Evolutionary conservation across 1,140 invertebrate genomes (phyloP), one percentile per base, ranked within the genome.

Genomic region (Papilio polyxenes): DNA sequence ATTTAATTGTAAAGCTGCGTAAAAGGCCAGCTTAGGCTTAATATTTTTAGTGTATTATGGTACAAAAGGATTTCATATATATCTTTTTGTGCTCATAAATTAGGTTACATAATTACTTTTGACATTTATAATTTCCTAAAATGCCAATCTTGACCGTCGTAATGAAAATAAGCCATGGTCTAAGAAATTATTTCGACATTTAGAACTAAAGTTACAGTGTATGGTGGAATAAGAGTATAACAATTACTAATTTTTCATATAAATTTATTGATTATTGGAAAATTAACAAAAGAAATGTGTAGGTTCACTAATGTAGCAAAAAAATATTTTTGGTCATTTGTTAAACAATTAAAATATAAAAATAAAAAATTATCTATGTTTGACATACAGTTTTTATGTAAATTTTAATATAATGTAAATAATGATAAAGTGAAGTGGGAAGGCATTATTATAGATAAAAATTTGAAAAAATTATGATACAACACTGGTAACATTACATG

Each of bases 281-380:
- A 44, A 13, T 37, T 1, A 65, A 65, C 62, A 65, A 65, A 31
- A 59, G 15, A 59, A 76, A 75, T 76, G 48, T 31, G 17, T 75
- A 31, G 56, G 62, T 72, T 76, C 80, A 83, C 75, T 62, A 82
- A 49, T 65, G 31, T 81, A 80, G 82, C 23, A 13, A 62, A 82
- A 51, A 72, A 72, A 40, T 72, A 72, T 72, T 72, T 72, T 72
- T 72, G 65, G 65, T 31, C 65, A 72, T 72, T 72, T 72, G 65
- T 72, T 37, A 72, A 72, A 72, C 65, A 72, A 69, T 72, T 72
- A 72, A 11, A 40, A 72, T 37, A 72, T 37, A 15, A 40, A 31
- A 72, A 31, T 69, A 37, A 72, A 31, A 72, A 37, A 11, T 15
- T 15, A 72, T 65, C 62, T 65, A 65, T 72, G 31, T 72, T 40